Evolutionary conservation across 1,140 invertebrate species (phyloP).

Genomic region (Drosophila sp.): DNA sequence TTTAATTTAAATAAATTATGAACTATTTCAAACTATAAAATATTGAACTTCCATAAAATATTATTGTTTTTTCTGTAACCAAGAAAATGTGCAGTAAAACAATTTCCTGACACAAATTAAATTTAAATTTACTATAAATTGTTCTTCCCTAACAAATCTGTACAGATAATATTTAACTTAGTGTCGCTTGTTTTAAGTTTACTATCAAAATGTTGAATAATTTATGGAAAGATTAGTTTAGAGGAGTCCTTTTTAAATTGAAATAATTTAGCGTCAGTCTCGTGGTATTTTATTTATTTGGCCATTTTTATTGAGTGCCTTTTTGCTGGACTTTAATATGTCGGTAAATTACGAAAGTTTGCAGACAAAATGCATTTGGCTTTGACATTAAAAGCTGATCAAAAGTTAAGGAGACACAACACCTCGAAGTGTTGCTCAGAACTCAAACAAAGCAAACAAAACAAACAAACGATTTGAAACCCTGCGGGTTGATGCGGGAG

Average conservation of each 20-base stretch:
- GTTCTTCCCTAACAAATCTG: conserved; percentile 9
- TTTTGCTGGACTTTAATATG: conserved; percentile 38
- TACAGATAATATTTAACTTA: conserved; percentile 5
- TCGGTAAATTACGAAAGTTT: conserved; percentile 57
- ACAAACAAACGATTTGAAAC: conserved; percentile 17
- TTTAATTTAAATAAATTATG: too few relatives aligned
- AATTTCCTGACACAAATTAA: conserved; percentile 6
- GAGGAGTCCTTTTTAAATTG: too few relatives aligned
- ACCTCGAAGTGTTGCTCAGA: conserved; percentile 49
- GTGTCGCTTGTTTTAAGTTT: conserved; percentile 23
- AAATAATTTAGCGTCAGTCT: not conserved
- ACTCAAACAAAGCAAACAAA: conserved; percentile 42
- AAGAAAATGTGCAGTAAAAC: conserved; percentile 2
- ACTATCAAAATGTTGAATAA: not conserved
- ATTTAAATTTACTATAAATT: conserved; percentile 7
- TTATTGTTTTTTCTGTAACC: too few relatives aligned
- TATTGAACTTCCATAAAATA: too few relatives aligned
- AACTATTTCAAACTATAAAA: too few relatives aligned
- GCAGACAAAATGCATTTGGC: conserved; percentile 67
- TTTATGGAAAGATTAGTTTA: not conserved
- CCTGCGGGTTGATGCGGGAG: conserved; percentile 16
- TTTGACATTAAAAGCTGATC: conserved; percentile 70
- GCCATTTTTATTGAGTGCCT: conserved; percentile 30
- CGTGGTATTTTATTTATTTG: not conserved
- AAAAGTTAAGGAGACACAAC: conserved; percentile 67